Evolutionary conservation across 2,797 vertebrate species (phyloP).

Genomic region (Brachyrhaphis roseni): DNA sequence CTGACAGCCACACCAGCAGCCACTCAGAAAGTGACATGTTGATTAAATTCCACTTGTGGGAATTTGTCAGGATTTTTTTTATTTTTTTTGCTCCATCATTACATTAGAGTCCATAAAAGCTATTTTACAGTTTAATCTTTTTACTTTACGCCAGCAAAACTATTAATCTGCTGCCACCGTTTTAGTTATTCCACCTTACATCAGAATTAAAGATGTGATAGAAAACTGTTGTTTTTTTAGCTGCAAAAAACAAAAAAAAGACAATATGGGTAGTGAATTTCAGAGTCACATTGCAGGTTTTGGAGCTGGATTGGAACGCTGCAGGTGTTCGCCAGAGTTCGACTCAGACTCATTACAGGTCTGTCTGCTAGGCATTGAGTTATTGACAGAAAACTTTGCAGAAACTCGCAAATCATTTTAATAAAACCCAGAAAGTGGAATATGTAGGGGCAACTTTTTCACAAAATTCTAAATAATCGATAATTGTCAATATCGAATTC

Average conservation of each 20-base stretch:
- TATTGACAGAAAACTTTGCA: neutral
- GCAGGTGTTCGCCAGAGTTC: neutral
- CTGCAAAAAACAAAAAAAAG: neutral
- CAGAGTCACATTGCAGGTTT: neutral
- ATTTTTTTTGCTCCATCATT: neutral
- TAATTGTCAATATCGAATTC: neutral
- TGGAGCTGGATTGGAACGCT: neutral
- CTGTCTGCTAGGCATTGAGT: neutral
- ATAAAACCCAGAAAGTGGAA: neutral
- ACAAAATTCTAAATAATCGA: neutral
- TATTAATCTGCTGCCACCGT: neutral
- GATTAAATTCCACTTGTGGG: conserved; percentile 19
- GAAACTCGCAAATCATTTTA: neutral
- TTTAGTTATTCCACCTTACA: neutral
- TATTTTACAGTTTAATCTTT: neutral
- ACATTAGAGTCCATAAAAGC: neutral
- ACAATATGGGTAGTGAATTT: neutral
- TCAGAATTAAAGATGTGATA: neutral
- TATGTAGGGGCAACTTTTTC: neutral
- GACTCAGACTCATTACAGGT: neutral
- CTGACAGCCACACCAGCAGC: conserved; percentile 52
- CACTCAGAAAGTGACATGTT: conserved; percentile 48
- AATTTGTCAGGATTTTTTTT: conserved; percentile 1
- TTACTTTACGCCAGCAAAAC: neutral
- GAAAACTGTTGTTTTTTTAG: neutral